A percentile compares a stretch with the other conserved stretches of the same genome.
These are phyloP conservation scores for Adrianichthys oophorus DNA, from an alignment of 2,797 vertebrate species.

Conservation along the genomic window DNA sequence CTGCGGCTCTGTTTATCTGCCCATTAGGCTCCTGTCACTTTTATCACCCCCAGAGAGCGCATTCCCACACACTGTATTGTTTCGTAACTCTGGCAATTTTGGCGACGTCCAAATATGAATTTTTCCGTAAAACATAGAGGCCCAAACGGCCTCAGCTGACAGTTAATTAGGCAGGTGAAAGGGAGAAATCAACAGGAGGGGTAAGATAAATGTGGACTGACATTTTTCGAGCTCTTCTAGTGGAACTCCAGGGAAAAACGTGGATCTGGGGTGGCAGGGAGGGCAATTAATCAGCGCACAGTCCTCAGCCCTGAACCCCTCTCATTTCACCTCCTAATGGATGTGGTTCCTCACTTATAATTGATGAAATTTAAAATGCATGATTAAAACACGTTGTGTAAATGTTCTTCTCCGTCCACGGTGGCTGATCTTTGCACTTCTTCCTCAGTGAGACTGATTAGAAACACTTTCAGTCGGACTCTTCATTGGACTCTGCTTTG, in stretches of 20 bases:
- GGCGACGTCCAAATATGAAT: constrained; percentile 40
- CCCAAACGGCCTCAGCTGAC: constrained; percentile 48
- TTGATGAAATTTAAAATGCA: constrained; percentile 43
- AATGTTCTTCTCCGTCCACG: constrained; percentile 26
- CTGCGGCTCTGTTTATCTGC: constrained; percentile 29
- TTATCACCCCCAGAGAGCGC: neutral
- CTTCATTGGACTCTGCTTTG: constrained; percentile 13
- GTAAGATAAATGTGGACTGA: constrained; percentile 25
- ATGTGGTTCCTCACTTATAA: constrained; percentile 31
- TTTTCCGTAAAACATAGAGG: too few species aligned
- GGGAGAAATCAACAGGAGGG: constrained; percentile 20
- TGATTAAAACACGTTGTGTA: constrained; percentile 47
- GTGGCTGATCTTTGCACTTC: constrained; percentile 8
- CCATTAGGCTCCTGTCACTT: constrained; percentile 28
- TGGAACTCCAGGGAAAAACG: constrained; percentile 30
- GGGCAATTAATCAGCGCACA: constrained; percentile 46
- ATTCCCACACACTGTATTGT: too few species aligned
- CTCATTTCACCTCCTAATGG: constrained; percentile 34
- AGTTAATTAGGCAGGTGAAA: constrained; percentile 60
- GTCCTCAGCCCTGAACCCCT: neutral
- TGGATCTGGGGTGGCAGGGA: constrained; percentile 23
- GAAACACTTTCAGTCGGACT: constrained; percentile 32
- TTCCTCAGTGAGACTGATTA: constrained; percentile 31
- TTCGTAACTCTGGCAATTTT: too few species aligned
- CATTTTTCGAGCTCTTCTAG: constrained; percentile 33